These are phyloP conservation scores for Leptopilina clavipes DNA, from an alignment of 1,140 invertebrate genomes.

Conservation along the genomic window DNA sequence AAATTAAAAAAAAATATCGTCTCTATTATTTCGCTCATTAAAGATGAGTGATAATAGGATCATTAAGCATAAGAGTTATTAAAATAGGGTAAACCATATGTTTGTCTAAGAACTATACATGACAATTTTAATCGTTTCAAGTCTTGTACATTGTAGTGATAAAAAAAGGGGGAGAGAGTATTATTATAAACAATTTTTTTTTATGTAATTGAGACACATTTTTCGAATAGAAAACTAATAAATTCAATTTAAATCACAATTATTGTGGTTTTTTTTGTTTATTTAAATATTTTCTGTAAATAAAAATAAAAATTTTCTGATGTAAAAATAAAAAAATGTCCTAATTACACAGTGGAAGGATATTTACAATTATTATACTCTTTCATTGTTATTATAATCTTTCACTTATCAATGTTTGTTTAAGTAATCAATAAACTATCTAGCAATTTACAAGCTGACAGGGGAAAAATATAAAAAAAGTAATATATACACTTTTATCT, in stretches of 20 bases:
- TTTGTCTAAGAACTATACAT: not conserved
- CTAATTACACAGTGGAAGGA: not conserved
- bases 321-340: not conserved
- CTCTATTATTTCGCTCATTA: not conserved
- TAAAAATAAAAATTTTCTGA: not conserved
- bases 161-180: not conserved
- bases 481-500: not conserved
- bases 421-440: not conserved
- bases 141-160: not conserved
- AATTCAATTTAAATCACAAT: not conserved
- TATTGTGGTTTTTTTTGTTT: not conserved
- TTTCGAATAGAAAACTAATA: not conserved
- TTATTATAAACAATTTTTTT: not conserved
- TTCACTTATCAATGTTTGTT: not conserved
- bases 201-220: not conserved
- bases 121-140: not conserved
- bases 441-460: not conserved
- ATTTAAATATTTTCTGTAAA: not conserved
- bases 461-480: not conserved
- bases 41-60: slow-evolving; percentile 16
- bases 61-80: not conserved
- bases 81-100: not conserved
- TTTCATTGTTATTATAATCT: not conserved
- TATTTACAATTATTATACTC: not conserved
- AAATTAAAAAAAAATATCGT: slow-evolving; percentile 13